These are phyloP conservation scores for Gymnodraco acuticeps DNA, from an alignment of 2,797 vertebrate genomes.

Conservation along the genomic window DNA sequence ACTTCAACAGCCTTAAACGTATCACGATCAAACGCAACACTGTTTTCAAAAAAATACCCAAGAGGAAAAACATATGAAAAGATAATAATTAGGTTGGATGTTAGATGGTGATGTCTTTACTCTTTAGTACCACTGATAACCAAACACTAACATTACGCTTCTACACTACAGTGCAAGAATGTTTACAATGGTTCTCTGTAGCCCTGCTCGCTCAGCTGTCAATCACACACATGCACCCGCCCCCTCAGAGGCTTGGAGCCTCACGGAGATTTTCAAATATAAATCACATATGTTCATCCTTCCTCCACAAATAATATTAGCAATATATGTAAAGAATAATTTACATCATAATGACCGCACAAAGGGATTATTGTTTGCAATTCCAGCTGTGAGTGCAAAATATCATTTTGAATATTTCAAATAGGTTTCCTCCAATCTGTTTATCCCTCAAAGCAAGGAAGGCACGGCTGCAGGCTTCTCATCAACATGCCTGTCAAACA, in stretches of 20 bases:
- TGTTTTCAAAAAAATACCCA: neutral
- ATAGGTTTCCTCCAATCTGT: neutral
- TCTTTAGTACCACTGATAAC: neutral
- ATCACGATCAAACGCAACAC: neutral
- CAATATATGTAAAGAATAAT: neutral
- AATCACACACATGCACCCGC: neutral
- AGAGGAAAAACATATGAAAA: neutral
- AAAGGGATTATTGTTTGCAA: neutral
- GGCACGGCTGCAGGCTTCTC: constrained; percentile 34
- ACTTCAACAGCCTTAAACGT: neutral
- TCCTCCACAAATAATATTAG: neutral
- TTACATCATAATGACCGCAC: neutral
- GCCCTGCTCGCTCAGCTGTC: constrained; percentile 1
- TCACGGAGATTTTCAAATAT: neutral
- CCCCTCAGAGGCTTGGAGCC: neutral
- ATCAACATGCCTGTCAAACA: constrained; percentile 55
- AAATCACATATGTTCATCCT: neutral
- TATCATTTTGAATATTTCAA: neutral
- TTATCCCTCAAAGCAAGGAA: constrained; percentile 19
- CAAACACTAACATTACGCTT: neutral
- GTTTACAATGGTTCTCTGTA: neutral
- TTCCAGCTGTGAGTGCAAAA: neutral
- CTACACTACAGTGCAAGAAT: neutral
- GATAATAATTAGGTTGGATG: neutral
- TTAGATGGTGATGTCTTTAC: neutral